phyloP scores from a whole-genome alignment of 2,113 vertebrate genomes.

The Gopherus flavomarginatus region DNA sequence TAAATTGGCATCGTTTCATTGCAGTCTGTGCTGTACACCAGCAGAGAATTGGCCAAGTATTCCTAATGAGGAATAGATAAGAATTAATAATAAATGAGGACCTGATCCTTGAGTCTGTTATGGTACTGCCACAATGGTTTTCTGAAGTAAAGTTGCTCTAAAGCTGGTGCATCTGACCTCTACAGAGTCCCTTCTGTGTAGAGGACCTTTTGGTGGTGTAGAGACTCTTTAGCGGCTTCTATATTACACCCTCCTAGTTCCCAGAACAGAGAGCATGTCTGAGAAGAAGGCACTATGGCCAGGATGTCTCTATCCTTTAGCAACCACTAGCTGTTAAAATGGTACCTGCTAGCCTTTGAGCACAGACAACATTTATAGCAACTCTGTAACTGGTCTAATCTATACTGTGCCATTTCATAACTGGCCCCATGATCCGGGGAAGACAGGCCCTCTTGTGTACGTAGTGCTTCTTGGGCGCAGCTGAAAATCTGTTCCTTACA shows the following conservation, averaged over 20 bases:
- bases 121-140: neutral
- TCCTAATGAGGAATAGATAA: neutral
- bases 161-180: neutral
- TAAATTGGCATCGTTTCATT: neutral
- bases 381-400: neutral
- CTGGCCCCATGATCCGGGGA: neutral
- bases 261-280: neutral
- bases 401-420: neutral
- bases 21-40: neutral
- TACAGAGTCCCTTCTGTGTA: neutral
- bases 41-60: neutral
- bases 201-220: neutral
- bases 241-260: neutral
- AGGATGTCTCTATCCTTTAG: neutral
- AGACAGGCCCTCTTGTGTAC: neutral
- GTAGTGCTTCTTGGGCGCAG: neutral
- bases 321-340: neutral
- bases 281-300: neutral
- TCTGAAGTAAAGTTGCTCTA: neutral
- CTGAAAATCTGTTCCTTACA: neutral
- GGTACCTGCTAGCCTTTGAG: neutral
- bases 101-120: neutral
- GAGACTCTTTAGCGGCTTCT: neutral
- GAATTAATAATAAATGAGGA: neutral
- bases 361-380: neutral